Evolutionary conservation across 2,113 vertebrate species (phyloP).

Genomic region (Anguilla japonica): DNA sequence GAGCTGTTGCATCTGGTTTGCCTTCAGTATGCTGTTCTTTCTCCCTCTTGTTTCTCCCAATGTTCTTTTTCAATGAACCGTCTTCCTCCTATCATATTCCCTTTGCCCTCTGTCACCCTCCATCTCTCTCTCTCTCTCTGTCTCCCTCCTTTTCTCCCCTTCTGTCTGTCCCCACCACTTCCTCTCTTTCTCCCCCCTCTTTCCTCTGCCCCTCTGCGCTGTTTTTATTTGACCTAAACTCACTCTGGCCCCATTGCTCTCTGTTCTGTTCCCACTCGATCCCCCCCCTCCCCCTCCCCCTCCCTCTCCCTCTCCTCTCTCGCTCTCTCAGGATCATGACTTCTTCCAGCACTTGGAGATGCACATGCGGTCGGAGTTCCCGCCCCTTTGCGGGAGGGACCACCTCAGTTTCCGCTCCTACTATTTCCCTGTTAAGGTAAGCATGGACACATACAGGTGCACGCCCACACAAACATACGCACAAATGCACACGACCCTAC

Average conservation of each 20-base stretch:
- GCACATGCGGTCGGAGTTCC: constrained; percentile 96
- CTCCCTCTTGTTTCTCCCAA: neutral
- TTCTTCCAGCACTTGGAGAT: constrained; percentile 99
- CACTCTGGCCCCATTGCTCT: neutral
- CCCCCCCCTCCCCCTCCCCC: neutral
- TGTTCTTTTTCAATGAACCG: neutral
- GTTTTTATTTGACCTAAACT: neutral
- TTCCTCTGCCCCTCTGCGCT: neutral
- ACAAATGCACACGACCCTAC: neutral
- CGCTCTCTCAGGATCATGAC: constrained; percentile 84
- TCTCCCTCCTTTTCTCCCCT: neutral
- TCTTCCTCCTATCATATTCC: neutral
- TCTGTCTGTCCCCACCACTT: neutral
- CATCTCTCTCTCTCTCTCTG: neutral
- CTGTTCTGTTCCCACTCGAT: neutral
- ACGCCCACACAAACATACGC: neutral
- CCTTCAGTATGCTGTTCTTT: neutral
- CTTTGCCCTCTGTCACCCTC: neutral
- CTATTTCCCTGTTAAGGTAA: constrained; percentile 97
- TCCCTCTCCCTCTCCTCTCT: neutral
- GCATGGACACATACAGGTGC: constrained; percentile 19
- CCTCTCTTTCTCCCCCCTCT: neutral
- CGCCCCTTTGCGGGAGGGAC: constrained; percentile 92
- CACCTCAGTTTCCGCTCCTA: constrained; percentile 98
- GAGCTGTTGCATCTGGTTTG: neutral